Percentiles rank a stretch among this genome's conserved stretches.
Conservation (phyloP, 2,797 vertebrate species). For the Poecile montanus region DNA sequence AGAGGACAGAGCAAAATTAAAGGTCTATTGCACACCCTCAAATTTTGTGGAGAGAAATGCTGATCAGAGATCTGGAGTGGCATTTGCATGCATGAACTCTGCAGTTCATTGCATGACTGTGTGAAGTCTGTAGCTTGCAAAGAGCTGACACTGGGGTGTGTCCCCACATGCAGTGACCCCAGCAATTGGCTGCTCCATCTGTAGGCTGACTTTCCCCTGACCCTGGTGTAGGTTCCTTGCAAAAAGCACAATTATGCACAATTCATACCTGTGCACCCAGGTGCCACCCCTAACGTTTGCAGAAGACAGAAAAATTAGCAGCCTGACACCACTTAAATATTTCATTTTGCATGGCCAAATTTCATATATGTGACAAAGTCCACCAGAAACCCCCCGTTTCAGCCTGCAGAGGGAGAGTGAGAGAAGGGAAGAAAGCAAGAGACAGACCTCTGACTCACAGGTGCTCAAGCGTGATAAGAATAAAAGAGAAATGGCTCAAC, state of each 20-base stretch:
- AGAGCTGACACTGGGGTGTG: neutral
- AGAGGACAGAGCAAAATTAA: neutral
- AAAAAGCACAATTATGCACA: neutral
- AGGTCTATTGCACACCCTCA: neutral
- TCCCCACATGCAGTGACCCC: neutral
- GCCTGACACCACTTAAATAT: neutral
- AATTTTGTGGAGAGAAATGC: neutral
- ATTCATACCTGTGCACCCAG: neutral
- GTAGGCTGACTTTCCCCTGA: neutral
- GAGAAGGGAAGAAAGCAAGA: neutral
- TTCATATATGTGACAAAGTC: neutral
- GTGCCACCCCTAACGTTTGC: rapidly evolving
- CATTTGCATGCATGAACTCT: neutral
- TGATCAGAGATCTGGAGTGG: neutral
- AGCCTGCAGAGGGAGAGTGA: neutral
- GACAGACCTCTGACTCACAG: neutral
- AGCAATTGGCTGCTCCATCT: neutral
- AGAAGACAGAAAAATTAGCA: neutral
- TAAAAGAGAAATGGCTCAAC: neutral
- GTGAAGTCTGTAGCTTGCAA: neutral
- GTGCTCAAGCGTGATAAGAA: neutral
- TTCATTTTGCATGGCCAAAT: neutral
- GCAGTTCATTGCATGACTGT: neutral
- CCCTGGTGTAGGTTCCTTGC: neutral
- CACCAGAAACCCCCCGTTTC: neutral